Base-by-base conservation (phyloP, 2,888 invertebrate genomes). In the Gryllus longicercus region DNA sequence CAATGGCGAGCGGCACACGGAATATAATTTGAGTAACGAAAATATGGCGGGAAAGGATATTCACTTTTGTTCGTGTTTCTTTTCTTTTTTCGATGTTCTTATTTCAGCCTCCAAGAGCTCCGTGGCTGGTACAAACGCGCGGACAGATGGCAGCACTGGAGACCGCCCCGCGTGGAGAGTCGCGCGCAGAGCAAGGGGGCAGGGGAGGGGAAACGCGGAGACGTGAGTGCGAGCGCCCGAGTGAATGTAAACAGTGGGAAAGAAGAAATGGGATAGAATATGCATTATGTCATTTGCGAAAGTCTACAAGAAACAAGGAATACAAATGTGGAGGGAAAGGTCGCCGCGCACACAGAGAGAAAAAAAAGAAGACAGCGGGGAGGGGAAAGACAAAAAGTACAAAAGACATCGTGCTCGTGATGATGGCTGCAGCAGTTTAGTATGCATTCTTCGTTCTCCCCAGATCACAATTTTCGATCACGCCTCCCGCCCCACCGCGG, bases 401-500 rank as follows among this genome's bases (percentile, higher is more conserved):
- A 38, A 63, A 63, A n/a, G n/a, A 63, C 16, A 18, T n/a, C 16
- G 16, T 14, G 14, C 63, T 10, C 63, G 14, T 63, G 63, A 63
- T 16, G 63, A 63, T 63, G 63, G 14, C n/a, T 63, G 14, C 63
- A 38, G 38, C 38, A 63, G 63, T 63, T 63, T 63, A 5, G 63
- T 63, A 63, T 63, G 63, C 63, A 63, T 63, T 63, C 63, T 63
- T 14, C 63, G 63, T 10, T 63, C 63, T 63, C n/a, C n/a, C 63
- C 63, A 63, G 63, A 63, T 63, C 63, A 63, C 63, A 63, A 63
- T 63, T 63, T 63, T 63, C 63, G 63, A 63, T 63, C 63, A 63
- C 63, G 38, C 63, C 63, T 14, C 63, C 63, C n/a, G 16, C 8
- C 10, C 14, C 63, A 8, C 63, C 63, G 14, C 16, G 16, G 0